Conservation (phyloP, 2,113 vertebrate species). For the Lampris megalopsis region DNA sequence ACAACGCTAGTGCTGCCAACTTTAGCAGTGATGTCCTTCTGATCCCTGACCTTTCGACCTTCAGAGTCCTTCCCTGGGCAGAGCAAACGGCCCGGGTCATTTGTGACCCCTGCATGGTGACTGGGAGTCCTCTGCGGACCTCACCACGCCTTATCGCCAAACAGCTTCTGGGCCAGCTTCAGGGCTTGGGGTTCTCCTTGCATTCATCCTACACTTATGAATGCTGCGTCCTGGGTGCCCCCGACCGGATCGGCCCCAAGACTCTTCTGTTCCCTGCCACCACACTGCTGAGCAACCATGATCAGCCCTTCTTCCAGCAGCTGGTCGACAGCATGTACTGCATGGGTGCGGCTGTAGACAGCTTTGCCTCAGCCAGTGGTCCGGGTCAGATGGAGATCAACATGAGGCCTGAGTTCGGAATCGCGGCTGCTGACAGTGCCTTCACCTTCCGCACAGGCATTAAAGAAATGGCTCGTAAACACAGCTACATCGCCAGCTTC, state of each 20-base stretch:
- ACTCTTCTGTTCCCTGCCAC: constrained; percentile 90
- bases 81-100: constrained; percentile 92
- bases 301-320: constrained; percentile 92
- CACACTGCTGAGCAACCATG: constrained; percentile 88
- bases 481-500: constrained; percentile 91
- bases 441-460: constrained; percentile 94
- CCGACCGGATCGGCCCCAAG: constrained; percentile 89
- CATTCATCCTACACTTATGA: constrained; percentile 91
- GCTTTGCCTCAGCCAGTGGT: constrained; percentile 89
- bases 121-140: constrained; percentile 86
- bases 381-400: constrained; percentile 94
- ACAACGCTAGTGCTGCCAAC: constrained; percentile 85
- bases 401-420: constrained; percentile 90
- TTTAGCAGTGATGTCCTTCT: constrained; percentile 92
- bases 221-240: constrained; percentile 89
- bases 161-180: constrained; percentile 87
- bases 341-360: constrained; percentile 91
- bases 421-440: constrained; percentile 89
- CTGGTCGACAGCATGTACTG: constrained; percentile 92
- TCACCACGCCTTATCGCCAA: constrained; percentile 91
- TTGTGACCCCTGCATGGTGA: constrained; percentile 91
- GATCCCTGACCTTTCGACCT: constrained; percentile 90
- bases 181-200: constrained; percentile 87
- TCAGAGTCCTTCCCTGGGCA: constrained; percentile 89
- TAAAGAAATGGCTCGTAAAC: constrained; percentile 93